A percentile compares a stretch with the other conserved stretches of the same genome.
Evolutionary conservation across 1,140 invertebrate species (phyloP).

Genomic region (Himalopsyche phryganea): DNA sequence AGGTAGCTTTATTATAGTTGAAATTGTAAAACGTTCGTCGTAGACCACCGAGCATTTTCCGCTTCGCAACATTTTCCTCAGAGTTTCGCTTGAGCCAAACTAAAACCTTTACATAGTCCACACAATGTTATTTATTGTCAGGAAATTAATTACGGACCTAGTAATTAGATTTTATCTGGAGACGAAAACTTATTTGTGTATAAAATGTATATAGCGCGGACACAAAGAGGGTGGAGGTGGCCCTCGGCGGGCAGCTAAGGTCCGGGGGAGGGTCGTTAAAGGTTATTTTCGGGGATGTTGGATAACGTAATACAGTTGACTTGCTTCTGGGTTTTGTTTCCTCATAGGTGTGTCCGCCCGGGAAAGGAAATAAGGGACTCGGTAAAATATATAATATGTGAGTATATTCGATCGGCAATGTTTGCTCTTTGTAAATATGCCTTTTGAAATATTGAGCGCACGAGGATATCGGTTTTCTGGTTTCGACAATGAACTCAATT

Average conservation of each 20-base stretch:
- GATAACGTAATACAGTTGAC: constrained; percentile 31
- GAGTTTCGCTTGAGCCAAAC: constrained; percentile 19
- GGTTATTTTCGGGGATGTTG: constrained; percentile 31
- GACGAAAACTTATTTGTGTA: constrained; percentile 32
- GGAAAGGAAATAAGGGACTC: too few relatives aligned
- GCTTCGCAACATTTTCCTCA: constrained; percentile 1
- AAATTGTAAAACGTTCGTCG: too few relatives aligned
- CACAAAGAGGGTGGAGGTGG: constrained; percentile 2
- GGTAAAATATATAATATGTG: too few relatives aligned
- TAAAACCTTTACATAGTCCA: constrained; percentile 25
- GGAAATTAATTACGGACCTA: constrained; percentile 34
- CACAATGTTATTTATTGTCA: constrained; percentile 32
- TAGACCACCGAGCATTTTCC: constrained; percentile 5
- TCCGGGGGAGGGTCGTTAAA: constrained; percentile 25
- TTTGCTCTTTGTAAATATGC: constrained; percentile 25
- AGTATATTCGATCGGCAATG: constrained; percentile 13
- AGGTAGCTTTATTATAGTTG: too few relatives aligned
- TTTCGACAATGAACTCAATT: not conserved
- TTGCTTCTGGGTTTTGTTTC: constrained; percentile 27
- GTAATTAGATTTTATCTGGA: constrained; percentile 36
- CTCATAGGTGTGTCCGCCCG: too few relatives aligned
- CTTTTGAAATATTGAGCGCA: constrained; percentile 10
- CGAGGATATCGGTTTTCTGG: constrained; percentile 9
- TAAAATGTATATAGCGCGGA: constrained; percentile 19
- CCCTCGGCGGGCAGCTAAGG: not conserved